Evolutionary conservation across 1,140 invertebrate species (phyloP).

Genomic region (Drusus annulatus): DNA sequence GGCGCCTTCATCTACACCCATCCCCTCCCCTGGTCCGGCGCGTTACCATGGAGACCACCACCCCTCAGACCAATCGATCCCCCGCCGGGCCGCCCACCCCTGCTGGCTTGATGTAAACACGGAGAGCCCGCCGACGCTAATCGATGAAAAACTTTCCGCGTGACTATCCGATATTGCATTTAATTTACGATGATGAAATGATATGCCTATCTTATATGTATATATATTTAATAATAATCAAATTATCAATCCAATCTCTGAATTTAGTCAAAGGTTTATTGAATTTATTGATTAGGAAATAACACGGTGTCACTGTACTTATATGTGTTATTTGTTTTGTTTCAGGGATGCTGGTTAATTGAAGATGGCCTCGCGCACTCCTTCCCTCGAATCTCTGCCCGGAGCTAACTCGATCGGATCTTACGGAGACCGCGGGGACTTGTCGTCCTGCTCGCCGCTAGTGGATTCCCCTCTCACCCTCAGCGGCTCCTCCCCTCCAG

Average conservation of each 20-base stretch:
- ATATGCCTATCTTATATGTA: neutral
- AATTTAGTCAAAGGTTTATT: no score
- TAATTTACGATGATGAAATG: neutral
- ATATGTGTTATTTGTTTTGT: constrained; percentile 61
- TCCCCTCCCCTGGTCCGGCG: constrained; percentile 33
- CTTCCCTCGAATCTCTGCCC: constrained; percentile 90
- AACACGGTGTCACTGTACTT: no score
- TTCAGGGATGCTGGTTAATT: constrained; percentile 73
- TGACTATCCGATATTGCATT: constrained; percentile 6
- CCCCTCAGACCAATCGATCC: constrained; percentile 23
- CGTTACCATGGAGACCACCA: constrained; percentile 45
- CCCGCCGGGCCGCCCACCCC: constrained; percentile 40
- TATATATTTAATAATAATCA: no score
- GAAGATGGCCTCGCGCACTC: constrained; percentile 79
- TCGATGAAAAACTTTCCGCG: constrained; percentile 27
- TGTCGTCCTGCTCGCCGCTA: constrained; percentile 71
- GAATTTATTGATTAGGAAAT: no score
- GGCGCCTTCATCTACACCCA: constrained; percentile 16
- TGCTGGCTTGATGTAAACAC: constrained; percentile 50
- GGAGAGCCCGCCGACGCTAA: constrained; percentile 41
- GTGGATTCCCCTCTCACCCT: constrained; percentile 83
- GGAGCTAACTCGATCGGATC: constrained; percentile 92
- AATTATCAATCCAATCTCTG: no score
- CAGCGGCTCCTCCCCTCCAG: constrained; percentile 86
- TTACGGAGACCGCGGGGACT: constrained; percentile 79